These are phyloP conservation scores for Galaxea fascicularis DNA, from an alignment of 92 coral and sea anemone species.

Conservation along the genomic window DNA sequence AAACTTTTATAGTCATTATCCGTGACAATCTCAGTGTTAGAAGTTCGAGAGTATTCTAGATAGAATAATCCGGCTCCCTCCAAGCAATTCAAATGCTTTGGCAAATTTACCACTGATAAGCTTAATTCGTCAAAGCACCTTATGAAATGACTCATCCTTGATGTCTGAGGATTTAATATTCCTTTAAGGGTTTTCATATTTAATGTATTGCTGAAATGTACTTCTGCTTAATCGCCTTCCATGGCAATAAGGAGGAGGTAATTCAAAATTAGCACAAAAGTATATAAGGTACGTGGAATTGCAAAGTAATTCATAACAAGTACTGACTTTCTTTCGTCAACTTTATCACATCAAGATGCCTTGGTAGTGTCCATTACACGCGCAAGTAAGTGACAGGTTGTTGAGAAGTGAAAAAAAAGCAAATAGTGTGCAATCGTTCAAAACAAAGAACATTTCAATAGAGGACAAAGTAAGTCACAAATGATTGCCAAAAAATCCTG, in stretches of 20 bases:
- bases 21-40: background rate
- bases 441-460: no score
- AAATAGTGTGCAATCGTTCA: no score
- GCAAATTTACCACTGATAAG: background rate
- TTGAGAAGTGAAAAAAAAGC: no score
- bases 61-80: no score
- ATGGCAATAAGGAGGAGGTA: background rate
- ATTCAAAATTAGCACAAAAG: background rate
- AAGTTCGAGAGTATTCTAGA: background rate
- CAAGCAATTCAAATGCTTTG: background rate
- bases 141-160: no score
- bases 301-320: background rate
- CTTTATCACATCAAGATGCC: background rate
- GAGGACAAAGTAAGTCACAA: no score
- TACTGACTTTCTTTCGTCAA: no score
- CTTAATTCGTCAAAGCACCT: background rate
- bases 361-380: background rate
- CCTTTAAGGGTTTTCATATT: background rate
- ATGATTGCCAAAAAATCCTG: no score
- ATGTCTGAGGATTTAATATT: no score
- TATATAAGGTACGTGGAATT: background rate
- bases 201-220: background rate
- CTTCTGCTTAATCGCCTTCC: background rate
- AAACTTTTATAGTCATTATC: background rate
- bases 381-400: background rate